A percentile compares a stretch with the other conserved stretches of the same genome.
phyloP scores from a whole-genome alignment of 2,797 vertebrate species.

The Thaleichthys pacificus region DNA sequence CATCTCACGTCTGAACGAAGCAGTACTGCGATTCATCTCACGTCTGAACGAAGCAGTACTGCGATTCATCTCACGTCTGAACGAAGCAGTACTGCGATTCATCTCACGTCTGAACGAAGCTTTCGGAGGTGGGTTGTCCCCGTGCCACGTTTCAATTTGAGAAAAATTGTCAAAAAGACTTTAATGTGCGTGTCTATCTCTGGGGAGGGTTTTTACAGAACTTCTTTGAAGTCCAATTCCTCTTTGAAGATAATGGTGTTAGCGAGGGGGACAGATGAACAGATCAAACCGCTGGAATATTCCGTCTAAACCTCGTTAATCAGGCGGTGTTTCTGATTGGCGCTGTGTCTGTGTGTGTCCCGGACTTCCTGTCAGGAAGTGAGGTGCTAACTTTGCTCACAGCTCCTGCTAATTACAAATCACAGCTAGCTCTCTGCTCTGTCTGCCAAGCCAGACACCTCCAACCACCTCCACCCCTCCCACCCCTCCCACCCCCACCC shows the following conservation, averaged over 20 bases:
- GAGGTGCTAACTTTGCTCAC: conserved; percentile 44
- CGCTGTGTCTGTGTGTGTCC: conserved; percentile 2
- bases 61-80: too few species aligned
- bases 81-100: too few species aligned
- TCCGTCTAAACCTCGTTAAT: neutral
- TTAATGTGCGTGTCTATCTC: neutral
- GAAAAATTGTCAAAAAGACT: neutral
- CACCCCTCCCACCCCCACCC: too few species aligned
- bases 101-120: neutral
- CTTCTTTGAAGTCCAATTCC: neutral
- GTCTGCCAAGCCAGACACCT: conserved; percentile 10
- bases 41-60: too few species aligned
- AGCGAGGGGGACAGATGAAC: neutral
- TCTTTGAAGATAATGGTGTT: neutral
- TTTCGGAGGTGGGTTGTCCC: neutral
- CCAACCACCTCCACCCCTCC: too few species aligned
- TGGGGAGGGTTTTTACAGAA: neutral
- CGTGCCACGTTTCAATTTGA: neutral
- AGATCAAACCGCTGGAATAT: neutral
- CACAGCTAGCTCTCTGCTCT: conserved; percentile 37
- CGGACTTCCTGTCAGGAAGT: conserved; percentile 46
- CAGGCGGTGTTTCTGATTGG: neutral
- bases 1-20: neutral
- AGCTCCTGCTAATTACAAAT: conserved; percentile 52
- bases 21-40: too few species aligned